Evolutionary conservation across 2,888 invertebrate genomes (phyloP), one percentile per base, ranked within the genome.

Genomic region (Amphiduros pacificus): DNA sequence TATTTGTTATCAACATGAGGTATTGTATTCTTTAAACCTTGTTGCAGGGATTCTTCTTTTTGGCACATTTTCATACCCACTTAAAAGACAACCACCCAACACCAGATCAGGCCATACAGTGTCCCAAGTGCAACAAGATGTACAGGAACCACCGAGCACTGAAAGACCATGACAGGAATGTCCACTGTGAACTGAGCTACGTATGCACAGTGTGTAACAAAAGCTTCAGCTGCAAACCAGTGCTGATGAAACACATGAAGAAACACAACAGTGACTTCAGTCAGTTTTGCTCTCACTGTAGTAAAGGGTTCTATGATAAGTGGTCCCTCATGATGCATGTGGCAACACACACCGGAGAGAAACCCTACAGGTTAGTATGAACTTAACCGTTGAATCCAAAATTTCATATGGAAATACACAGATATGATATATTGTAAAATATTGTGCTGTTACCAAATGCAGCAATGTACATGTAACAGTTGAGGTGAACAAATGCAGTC

Each of bases 91-190:
- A 48, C 32, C 58, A 58, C 20, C 58, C 58, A 1, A 31, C 49
- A 9, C 50, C 58, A 17, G 50, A 50, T 17, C 50, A 29, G 6
- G 58, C 58, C 17, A 32, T 58, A 1, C 22, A 5, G 2, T 58
- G 58, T n/a, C 32, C 44, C 31, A 58, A 51, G 50, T 58, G 58
- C 24, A 27, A 29, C 36, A 58, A 58, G 27, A 31, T 51, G 26
- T 58, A 50, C 51, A 26, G 50, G 20, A 49, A 26, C 6, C 32
- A 58, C 20, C 31, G 49, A 6, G 58, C 58, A 17, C 36, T 58
- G 14, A 29, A 32, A 14, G 50, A 50, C 32, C 58, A 58, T 48
- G 3, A 29, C 32, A 49, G 27, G 20, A 58, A 50, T 11, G 50
- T 50, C 2, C 58, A 58, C 27, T 49, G 50, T 11, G 29, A 48